These are phyloP conservation scores for Choristoneura rosaceana DNA, from an alignment of 2,888 invertebrate species.

Conservation along the genomic window DNA sequence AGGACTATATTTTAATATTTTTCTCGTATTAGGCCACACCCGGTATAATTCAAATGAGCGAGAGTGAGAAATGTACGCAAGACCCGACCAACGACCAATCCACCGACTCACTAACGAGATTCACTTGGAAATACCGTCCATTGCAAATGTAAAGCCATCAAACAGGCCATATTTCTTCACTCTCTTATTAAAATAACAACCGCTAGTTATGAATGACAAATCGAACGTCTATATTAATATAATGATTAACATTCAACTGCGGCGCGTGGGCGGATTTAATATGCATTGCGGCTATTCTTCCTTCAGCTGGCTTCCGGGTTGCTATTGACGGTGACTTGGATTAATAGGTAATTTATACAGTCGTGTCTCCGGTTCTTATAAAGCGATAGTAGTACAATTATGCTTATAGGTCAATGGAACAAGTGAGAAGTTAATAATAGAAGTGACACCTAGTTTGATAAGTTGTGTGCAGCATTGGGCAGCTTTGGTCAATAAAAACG, in stretches of 20 bases:
- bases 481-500: too few species aligned
- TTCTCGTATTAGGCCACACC: too few species aligned
- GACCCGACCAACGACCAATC: too few species aligned
- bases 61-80: too few species aligned
- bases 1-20: too few species aligned
- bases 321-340: constrained; percentile 23
- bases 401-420: neutral
- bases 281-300: constrained; percentile 46
- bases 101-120: neutral
- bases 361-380: neutral
- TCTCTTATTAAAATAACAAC: constrained; percentile 3
- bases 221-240: constrained; percentile 16
- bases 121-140: neutral
- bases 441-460: neutral
- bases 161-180: neutral
- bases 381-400: constrained; percentile 9
- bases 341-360: constrained; percentile 7
- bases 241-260: constrained; percentile 22
- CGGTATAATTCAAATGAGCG: too few species aligned
- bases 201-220: constrained; percentile 21
- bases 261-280: constrained; percentile 44
- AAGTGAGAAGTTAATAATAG: neutral
- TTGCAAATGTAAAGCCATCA: neutral
- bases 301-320: constrained; percentile 40
- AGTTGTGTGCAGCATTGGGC: too few species aligned